These are phyloP conservation scores for Campaea margaritaria DNA, from an alignment of 2,888 invertebrate species.

Conservation along the genomic window DNA sequence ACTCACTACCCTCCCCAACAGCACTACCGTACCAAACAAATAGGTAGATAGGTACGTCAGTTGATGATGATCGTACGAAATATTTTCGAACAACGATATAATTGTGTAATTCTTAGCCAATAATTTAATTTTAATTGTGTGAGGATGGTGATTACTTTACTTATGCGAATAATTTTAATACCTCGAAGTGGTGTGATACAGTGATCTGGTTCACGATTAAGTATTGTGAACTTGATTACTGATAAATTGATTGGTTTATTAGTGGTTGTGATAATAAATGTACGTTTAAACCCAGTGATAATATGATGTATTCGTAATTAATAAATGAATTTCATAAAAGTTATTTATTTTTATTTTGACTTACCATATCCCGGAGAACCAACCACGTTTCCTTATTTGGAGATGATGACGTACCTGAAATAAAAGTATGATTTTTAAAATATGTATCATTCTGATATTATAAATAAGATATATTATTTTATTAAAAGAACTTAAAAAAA, in stretches of 20 bases:
- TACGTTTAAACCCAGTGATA: conserved; percentile 58
- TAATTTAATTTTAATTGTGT: conserved; percentile 12
- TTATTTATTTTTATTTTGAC: conserved; percentile 32
- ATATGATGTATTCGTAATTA: conserved; percentile 57
- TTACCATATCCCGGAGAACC: conserved; percentile 15
- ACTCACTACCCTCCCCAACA: conserved; percentile 40
- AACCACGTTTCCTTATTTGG: background rate
- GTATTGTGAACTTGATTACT: conserved; percentile 77
- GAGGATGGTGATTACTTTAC: conserved; percentile 35
- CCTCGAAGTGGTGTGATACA: conserved; percentile 53
- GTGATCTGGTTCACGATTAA: conserved; percentile 73
- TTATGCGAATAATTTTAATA: conserved; percentile 53
- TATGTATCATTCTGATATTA: too few species aligned
- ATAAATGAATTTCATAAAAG: conserved; percentile 51
- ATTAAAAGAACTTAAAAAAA: too few species aligned
- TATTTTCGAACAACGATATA: conserved; percentile 39
- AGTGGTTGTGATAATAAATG: conserved; percentile 57
- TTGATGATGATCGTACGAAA: conserved; percentile 39
- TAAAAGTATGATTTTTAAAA: too few species aligned
- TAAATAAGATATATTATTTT: too few species aligned
- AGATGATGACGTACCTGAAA: conserved; percentile 38
- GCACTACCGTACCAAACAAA: conserved; percentile 44
- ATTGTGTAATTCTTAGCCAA: conserved; percentile 37
- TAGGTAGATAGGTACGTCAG: conserved; percentile 17
- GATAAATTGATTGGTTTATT: conserved; percentile 40